phyloP scores from a whole-genome alignment of 2,888 invertebrate genomes.

The Drosophila anomalata region DNA sequence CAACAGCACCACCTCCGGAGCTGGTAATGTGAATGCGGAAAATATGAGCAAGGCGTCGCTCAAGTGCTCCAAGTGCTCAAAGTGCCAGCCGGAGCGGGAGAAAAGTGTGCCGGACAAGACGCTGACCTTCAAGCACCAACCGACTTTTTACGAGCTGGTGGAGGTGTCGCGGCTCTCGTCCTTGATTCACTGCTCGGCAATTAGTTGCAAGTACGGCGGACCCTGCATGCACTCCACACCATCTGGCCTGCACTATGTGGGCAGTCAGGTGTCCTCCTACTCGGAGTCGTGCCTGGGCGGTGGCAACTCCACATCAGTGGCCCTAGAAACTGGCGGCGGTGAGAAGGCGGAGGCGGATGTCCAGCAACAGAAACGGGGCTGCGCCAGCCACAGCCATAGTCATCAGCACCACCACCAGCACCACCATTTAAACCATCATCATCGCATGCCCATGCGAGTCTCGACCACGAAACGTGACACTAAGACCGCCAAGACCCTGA shows the following conservation, averaged over 20 bases:
- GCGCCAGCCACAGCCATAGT: slow-evolving; percentile 39
- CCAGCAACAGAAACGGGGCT: slow-evolving; percentile 38
- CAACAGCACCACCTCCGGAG: slow-evolving; percentile 35
- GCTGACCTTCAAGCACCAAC: slow-evolving; percentile 67
- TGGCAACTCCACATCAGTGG: background rate
- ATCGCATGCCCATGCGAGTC: slow-evolving; percentile 85
- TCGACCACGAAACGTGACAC: slow-evolving; percentile 90
- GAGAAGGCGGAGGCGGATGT: slow-evolving; percentile 35
- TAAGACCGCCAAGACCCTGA: slow-evolving; percentile 94
- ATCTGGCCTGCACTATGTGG: slow-evolving; percentile 67
- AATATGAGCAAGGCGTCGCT: slow-evolving; percentile 35
- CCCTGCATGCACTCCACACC: slow-evolving; percentile 54
- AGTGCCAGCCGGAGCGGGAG: slow-evolving; percentile 60
- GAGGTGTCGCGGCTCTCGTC: slow-evolving; percentile 80
- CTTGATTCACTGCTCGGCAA: slow-evolving; percentile 76
- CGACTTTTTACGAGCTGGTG: slow-evolving; percentile 82
- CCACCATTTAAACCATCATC: slow-evolving; percentile 61
- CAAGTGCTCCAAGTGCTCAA: slow-evolving; percentile 72
- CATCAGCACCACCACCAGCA: slow-evolving; percentile 40
- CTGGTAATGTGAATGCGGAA: background rate
- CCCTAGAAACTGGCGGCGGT: slow-evolving; percentile 9
- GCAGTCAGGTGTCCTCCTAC: slow-evolving; percentile 68
- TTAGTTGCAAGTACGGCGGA: slow-evolving; percentile 74
- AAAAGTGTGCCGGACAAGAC: slow-evolving; percentile 53
- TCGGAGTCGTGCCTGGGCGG: slow-evolving; percentile 72